A percentile compares a stretch with the other conserved stretches of the same genome.
These are phyloP conservation scores for Drosophila basisetae DNA, from an alignment of 2,888 invertebrate genomes.

Conservation along the genomic window DNA sequence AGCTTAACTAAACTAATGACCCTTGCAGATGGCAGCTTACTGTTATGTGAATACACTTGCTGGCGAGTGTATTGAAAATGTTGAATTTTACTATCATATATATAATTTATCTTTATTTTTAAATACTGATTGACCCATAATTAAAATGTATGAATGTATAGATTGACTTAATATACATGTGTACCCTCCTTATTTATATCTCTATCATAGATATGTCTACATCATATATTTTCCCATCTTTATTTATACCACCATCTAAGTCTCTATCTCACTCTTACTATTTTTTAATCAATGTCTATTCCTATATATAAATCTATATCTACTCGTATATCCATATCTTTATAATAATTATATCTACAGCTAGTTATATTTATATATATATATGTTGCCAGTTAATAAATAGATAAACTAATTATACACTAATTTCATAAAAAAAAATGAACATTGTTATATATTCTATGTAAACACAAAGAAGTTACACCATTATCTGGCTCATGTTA, in stretches of 20 bases:
- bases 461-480: neutral
- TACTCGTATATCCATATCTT: too few relatives aligned
- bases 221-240: neutral
- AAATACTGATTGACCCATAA: neutral
- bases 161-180: neutral
- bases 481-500: too few relatives aligned
- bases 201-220: neutral
- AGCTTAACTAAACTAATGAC: slow-evolving; percentile 18
- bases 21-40: neutral
- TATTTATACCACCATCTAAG: too few relatives aligned
- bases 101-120: neutral
- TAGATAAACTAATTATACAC: neutral
- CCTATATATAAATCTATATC: neutral
- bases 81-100: too few relatives aligned
- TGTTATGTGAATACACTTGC: slow-evolving; percentile 15
- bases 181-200: neutral
- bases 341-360: neutral
- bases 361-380: too few relatives aligned
- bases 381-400: too few relatives aligned
- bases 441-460: neutral
- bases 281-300: neutral
- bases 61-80: neutral
- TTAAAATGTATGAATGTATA: neutral
- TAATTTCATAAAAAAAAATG: neutral
- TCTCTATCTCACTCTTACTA: neutral